phyloP scores from a whole-genome alignment of 2,888 invertebrate genomes.

The Fragum fragum region DNA sequence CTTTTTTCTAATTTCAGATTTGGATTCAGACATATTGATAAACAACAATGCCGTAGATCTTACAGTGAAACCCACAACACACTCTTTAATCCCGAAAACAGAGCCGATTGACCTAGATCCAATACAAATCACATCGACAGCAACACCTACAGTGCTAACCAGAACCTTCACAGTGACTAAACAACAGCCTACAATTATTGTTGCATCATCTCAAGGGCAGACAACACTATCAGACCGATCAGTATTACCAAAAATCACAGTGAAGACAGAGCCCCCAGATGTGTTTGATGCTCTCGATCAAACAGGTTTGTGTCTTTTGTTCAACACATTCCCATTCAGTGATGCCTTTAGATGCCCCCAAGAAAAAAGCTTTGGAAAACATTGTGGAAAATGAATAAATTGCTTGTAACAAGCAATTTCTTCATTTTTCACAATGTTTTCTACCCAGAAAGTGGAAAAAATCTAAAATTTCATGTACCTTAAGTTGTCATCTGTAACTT shows the following conservation, averaged over 20 bases:
- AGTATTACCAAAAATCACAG: conserved; percentile 90
- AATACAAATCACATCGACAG: conserved; percentile 69
- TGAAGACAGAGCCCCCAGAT: conserved; percentile 90
- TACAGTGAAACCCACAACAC: conserved; percentile 88
- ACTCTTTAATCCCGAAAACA: conserved; percentile 66
- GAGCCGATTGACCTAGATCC: conserved; percentile 76
- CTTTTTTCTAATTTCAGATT: conserved; percentile 90
- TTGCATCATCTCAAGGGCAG: conserved; percentile 75
- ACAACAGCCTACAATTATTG: conserved; percentile 87
- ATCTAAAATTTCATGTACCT: too few relatives aligned
- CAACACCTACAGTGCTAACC: conserved; percentile 66
- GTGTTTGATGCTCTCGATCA: conserved; percentile 68
- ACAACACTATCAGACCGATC: conserved; percentile 58
- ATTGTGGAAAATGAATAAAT: too few relatives aligned
- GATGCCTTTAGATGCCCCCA: too few relatives aligned
- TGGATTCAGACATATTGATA: conserved; percentile 95
- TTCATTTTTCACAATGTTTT: too few relatives aligned
- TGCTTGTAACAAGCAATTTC: too few relatives aligned
- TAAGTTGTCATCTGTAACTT: too few relatives aligned
- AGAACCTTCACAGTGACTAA: conserved; percentile 70
- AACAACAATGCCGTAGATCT: conserved; percentile 90
- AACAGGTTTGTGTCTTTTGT: conserved; percentile 56
- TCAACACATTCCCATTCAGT: too few relatives aligned
- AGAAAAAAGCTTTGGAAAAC: too few relatives aligned
- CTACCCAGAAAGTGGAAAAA: too few relatives aligned